Conservation (phyloP, 2,797 vertebrate species). For the Gymnocypris eckloni region DNA sequence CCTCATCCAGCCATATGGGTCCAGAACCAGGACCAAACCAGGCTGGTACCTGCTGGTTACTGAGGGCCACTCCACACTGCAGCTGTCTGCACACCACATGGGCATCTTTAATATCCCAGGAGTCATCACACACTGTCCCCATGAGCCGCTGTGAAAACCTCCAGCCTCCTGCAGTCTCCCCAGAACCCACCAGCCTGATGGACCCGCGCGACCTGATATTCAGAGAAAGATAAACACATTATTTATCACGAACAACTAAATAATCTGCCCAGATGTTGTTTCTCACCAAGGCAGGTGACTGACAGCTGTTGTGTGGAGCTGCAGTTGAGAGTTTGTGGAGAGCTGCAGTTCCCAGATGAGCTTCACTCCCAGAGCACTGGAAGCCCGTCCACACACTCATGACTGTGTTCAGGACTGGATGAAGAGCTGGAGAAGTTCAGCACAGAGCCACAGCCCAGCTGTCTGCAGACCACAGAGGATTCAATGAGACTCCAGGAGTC, state of each 20-base stretch:
- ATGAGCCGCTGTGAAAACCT: constrained; percentile 22
- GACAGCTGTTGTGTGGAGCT: too few relatives aligned
- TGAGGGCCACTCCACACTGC: constrained; percentile 54
- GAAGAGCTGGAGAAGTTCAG: constrained; percentile 19
- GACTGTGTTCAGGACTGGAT: too few relatives aligned
- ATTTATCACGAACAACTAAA: background rate
- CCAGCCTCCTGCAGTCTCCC: too few relatives aligned
- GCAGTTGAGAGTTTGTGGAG: too few relatives aligned
- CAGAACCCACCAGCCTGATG: constrained; percentile 26
- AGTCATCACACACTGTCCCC: constrained; percentile 52
- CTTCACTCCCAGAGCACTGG: too few relatives aligned
- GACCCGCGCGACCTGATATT: too few relatives aligned
- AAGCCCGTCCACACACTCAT: too few relatives aligned
- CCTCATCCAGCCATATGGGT: constrained; percentile 49
- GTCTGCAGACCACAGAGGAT: constrained; percentile 70
- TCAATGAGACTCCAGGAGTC: constrained; percentile 63
- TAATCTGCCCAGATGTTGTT: too few relatives aligned
- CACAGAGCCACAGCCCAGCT: constrained; percentile 26
- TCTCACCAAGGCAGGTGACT: too few relatives aligned
- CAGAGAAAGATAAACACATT: background rate
- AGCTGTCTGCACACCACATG: constrained; percentile 56
- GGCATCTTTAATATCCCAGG: constrained; percentile 52
- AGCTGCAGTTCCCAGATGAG: too few relatives aligned
- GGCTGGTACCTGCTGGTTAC: constrained; percentile 17
- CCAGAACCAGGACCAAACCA: constrained; percentile 44